A percentile compares a stretch with the other conserved stretches of the same genome.
Evolutionary conservation across 2,797 vertebrate genomes (phyloP).

Genomic region (Erethizon dorsatum): DNA sequence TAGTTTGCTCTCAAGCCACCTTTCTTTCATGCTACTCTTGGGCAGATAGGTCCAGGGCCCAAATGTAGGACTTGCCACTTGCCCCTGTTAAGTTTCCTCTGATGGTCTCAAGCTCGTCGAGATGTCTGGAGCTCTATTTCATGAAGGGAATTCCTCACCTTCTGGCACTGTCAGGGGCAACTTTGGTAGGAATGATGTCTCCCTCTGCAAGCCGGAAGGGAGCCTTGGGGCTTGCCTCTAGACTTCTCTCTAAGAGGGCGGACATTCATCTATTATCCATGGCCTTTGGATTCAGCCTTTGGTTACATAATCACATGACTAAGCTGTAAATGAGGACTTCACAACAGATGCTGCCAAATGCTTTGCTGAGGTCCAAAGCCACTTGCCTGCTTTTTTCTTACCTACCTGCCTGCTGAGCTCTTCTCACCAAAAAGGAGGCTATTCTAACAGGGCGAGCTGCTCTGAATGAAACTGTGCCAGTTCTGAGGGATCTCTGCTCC

Average conservation of each 20-base stretch:
- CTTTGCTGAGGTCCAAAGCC: conserved; percentile 49
- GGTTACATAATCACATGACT: conserved; percentile 63
- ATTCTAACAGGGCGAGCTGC: not conserved
- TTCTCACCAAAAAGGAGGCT: conserved; percentile 11
- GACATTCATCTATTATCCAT: conserved; percentile 54
- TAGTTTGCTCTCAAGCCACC: not conserved
- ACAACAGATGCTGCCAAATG: conserved; percentile 36
- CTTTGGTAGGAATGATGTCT: conserved; percentile 41
- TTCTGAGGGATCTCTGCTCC: not conserved
- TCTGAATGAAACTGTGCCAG: not conserved
- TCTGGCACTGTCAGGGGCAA: not conserved
- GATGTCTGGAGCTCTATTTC: conserved; percentile 21
- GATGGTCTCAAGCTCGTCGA: not conserved
- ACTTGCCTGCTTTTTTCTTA: conserved; percentile 28
- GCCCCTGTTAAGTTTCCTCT: conserved; percentile 27
- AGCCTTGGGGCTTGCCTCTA: conserved; percentile 20
- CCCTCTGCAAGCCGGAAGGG: not conserved
- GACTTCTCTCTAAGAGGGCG: not conserved
- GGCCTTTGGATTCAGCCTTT: conserved; percentile 62
- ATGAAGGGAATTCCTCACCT: conserved; percentile 26
- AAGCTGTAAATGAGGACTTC: conserved; percentile 61
- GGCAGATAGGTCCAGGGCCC: not conserved
- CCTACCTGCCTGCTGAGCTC: conserved; percentile 44
- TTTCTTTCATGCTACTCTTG: not conserved
- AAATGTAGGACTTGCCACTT: conserved; percentile 20